phyloP scores from a whole-genome alignment of 64 coral and sea anemone genomes.

The Astreopora myriophthalma region DNA sequence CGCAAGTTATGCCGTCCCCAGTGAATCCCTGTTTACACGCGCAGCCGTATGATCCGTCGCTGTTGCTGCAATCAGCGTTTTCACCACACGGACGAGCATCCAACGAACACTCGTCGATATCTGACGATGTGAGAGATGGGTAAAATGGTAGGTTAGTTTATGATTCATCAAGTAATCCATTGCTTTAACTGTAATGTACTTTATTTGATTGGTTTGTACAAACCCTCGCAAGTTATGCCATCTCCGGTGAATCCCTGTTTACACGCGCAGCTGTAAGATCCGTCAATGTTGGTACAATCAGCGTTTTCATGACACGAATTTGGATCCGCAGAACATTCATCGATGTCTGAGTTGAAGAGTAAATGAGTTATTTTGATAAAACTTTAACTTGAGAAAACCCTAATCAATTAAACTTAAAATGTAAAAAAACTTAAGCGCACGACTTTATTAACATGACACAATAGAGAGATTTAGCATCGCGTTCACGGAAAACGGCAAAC shows the following conservation, averaged over 20 bases:
- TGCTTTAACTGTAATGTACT: too few species aligned
- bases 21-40: constrained; percentile 7
- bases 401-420: too few species aligned
- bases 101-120: constrained; percentile 41
- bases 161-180: too few species aligned
- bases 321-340: constrained; percentile 11
- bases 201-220: too few species aligned
- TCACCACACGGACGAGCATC: background rate
- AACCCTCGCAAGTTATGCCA: background rate
- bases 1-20: constrained; percentile 7
- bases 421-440: too few species aligned
- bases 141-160: too few species aligned
- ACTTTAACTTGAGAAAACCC: too few species aligned
- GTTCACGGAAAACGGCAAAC: too few species aligned
- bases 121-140: background rate
- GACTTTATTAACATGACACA: too few species aligned
- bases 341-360: background rate
- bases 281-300: background rate
- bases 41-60: constrained; percentile 24
- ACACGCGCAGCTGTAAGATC: constrained; percentile 18
- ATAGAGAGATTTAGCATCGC: too few species aligned
- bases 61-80: constrained; percentile 32
- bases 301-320: constrained; percentile 9
- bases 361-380: background rate
- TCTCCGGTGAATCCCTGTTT: background rate